Conservation (phyloP, 2,797 vertebrate genomes). For the Gallinago stenura region DNA sequence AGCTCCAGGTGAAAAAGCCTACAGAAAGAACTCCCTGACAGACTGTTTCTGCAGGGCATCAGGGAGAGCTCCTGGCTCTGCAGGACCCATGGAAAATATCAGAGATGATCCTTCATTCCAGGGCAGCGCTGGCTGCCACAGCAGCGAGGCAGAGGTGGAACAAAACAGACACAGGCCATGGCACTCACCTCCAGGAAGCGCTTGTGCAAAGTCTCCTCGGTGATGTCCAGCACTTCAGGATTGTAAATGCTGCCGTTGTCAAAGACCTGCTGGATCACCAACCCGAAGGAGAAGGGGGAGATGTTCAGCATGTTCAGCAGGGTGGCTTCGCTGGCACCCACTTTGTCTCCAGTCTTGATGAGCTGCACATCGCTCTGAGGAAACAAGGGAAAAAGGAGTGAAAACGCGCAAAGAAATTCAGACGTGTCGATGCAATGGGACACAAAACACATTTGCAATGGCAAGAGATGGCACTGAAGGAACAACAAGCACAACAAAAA, state of each 20-base stretch:
- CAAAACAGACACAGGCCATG: accelerated
- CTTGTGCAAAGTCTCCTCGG: slow-evolving; percentile 90
- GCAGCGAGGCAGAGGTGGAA: accelerated
- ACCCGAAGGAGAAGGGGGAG: slow-evolving; percentile 96
- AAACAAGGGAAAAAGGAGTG: neutral
- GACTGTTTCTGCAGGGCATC: neutral
- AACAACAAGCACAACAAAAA: neutral
- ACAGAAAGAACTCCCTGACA: neutral
- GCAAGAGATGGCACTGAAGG: neutral
- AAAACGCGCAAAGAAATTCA: accelerated
- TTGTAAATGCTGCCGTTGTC: slow-evolving; percentile 98
- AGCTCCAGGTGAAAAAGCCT: neutral
- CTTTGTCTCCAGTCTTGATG: slow-evolving; percentile 95
- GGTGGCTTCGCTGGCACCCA: slow-evolving; percentile 98
- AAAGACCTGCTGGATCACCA: slow-evolving; percentile 97
- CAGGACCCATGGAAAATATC: neutral
- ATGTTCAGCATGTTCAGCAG: slow-evolving; percentile 99
- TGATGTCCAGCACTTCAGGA: slow-evolving; percentile 98
- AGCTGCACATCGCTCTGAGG: slow-evolving; percentile 92
- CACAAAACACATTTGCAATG: accelerated
- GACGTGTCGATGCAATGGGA: accelerated
- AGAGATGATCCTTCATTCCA: accelerated
- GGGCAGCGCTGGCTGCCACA: neutral
- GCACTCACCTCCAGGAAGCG: slow-evolving; percentile 91
- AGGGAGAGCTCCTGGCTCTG: neutral